Evolutionary conservation across 2,113 vertebrate species (phyloP), one percentile per base, ranked within the genome.

Genomic region (Neolamprologus sp.): DNA sequence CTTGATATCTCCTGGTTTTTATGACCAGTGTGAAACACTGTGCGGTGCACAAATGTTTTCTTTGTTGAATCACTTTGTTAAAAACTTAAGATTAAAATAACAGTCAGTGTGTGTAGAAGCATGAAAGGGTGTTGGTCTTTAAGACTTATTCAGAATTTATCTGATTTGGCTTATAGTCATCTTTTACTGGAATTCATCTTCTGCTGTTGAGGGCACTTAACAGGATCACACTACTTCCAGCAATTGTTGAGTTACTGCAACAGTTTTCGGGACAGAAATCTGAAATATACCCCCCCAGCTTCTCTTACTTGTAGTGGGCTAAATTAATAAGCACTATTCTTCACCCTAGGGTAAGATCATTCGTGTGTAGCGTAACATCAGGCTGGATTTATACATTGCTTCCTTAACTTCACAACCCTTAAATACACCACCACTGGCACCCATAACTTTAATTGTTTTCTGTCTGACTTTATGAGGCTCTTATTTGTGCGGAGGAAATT

Each of bases 201-300:
- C 9, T 33, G 33, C 16, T 33, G 7, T 80, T 63, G 3, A 10
- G 8, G 31, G 21, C 17, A 81, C 1, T 89, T 68, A 35, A 65
- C 10, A 19, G 87, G 85, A 87, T 58, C 8, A 0, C 5, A 10
- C 1, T 21, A 12, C 81, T 90, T 94, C 93, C 91, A 89, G 60
- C 40, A 3, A 83, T 91, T 92, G 85, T 91, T 60, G 23, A 49
- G 37, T 71, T 17, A 42, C 28, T 9, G 19, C 5, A 28, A 83
- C 17, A 31, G 14, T 51, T 73, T 80, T 54, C 6, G 54, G 8
- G 9, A 10, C 28, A 57, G 37, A 80, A 79, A 26, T 80, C 33
- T 37, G 40, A 21, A 90, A 85, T n/a, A 58, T 58, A 2, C 5
- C 6, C 23, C 12, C 23, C 12, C 55, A 4, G 28, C 16, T 60